Evolutionary conservation across 2,113 vertebrate species (phyloP).

Genomic region (Dunckerocampus dactyliophorus): DNA sequence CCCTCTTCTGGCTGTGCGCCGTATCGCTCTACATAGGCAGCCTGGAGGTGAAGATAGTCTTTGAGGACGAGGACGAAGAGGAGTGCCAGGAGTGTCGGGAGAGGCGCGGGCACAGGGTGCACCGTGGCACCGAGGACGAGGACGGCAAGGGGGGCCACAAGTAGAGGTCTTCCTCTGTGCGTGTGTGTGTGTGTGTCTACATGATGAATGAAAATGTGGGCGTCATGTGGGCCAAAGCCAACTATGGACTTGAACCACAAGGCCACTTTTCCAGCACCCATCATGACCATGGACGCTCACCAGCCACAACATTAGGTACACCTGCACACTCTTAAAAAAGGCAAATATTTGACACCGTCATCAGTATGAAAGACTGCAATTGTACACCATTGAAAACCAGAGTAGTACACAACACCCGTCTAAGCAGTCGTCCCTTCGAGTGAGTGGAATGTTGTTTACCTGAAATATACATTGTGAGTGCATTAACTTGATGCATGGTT

Average conservation of each 20-base stretch:
- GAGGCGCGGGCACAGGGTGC: conserved; percentile 36
- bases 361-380: not conserved
- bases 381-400: not conserved
- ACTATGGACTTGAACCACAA: not conserved
- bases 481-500: not conserved
- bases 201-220: conserved; percentile 2
- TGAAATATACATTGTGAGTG: not conserved
- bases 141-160: conserved; percentile 4
- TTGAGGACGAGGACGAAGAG: conserved; percentile 62
- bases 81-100: conserved; percentile 63
- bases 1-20: conserved; percentile 84
- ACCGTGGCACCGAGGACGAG: conserved; percentile 37
- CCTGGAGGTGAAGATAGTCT: conserved; percentile 84
- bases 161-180: not conserved
- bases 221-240: conserved; percentile 1
- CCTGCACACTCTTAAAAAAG: not conserved
- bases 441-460: not conserved
- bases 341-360: not conserved
- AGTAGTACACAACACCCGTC: not conserved
- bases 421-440: not conserved
- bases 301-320: conserved; percentile 1
- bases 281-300: not conserved
- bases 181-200: conserved; percentile 1
- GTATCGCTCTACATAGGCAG: conserved; percentile 87
- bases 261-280: not conserved